A percentile compares a stretch with the other conserved stretches of the same genome.
phyloP scores from a whole-genome alignment of 2,797 vertebrate species.

The Aulostomus chinensis region DNA sequence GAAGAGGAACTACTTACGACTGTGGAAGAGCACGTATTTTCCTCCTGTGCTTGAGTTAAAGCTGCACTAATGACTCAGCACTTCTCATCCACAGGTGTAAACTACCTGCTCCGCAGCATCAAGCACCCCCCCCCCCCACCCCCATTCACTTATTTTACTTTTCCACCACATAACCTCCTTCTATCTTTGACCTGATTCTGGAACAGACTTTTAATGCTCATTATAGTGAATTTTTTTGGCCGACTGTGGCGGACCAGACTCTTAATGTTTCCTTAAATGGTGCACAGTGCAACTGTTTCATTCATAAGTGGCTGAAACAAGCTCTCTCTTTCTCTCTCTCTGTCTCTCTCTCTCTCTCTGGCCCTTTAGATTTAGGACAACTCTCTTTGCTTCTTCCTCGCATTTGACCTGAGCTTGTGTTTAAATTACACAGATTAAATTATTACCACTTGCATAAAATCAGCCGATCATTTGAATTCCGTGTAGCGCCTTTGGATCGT shows the following conservation, averaged over 20 bases:
- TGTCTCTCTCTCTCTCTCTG: too few species aligned
- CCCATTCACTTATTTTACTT: constrained; percentile 11
- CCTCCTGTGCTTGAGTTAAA: constrained; percentile 12
- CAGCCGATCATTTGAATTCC: too few species aligned
- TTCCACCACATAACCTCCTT: constrained; percentile 1
- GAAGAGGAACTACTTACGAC: constrained; percentile 6
- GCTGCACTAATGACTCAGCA: constrained; percentile 25
- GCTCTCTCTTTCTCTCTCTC: too few species aligned
- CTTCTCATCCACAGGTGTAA: constrained; percentile 18
- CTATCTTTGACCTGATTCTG: constrained; percentile 33
- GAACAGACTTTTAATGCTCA: constrained; percentile 4
- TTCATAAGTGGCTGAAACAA: too few species aligned
- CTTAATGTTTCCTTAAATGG: too few species aligned
- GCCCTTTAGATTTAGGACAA: too few species aligned
- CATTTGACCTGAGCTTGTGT: too few species aligned
- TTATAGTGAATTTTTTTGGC: too few species aligned
- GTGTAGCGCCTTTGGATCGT: neutral
- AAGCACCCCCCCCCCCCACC: constrained; percentile 17
- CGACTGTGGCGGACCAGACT: too few species aligned
- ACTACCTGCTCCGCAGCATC: constrained; percentile 9
- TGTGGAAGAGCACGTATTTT: constrained; percentile 25
- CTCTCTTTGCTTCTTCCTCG: too few species aligned
- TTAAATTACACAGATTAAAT: neutral
- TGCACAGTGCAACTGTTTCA: too few species aligned
- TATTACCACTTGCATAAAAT: neutral